Evolutionary conservation across 2,797 vertebrate species (phyloP).

Genomic region (Gadopsis bispinosus): DNA sequence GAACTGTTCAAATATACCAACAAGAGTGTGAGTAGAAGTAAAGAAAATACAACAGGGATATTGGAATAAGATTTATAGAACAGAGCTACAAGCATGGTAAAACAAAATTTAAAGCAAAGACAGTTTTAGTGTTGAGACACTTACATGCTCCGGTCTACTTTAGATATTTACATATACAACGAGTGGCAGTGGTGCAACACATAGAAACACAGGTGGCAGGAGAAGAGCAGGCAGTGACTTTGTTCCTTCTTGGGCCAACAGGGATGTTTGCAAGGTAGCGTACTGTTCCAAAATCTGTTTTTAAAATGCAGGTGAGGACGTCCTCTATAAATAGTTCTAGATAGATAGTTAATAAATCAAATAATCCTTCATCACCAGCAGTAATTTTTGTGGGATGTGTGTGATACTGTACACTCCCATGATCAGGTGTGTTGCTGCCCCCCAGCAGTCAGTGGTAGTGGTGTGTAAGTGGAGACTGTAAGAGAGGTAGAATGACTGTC

Average conservation of each 20-base stretch:
- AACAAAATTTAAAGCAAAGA: no score
- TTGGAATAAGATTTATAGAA: no score
- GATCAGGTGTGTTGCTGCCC: neutral
- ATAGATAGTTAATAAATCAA: neutral
- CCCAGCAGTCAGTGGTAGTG: conserved; percentile 7
- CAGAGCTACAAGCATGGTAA: no score
- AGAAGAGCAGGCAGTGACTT: conserved; percentile 26
- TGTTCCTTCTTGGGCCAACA: conserved; percentile 31
- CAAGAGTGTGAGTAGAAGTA: no score
- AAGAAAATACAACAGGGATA: no score
- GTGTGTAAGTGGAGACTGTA: conserved; percentile 12
- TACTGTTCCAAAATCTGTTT: conserved; percentile 49
- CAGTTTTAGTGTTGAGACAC: neutral
- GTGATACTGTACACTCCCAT: neutral
- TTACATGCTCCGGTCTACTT: neutral
- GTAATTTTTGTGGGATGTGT: neutral
- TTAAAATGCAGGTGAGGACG: conserved; percentile 60
- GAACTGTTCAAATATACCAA: no score
- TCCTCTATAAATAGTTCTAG: conserved; percentile 45
- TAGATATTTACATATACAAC: neutral
- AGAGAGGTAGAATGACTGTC: conserved; percentile 7
- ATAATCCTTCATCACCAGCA: conserved; percentile 6
- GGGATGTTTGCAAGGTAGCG: conserved; percentile 43
- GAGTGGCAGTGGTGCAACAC: neutral
- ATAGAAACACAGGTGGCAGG: neutral